These are phyloP conservation scores for Danio choprae DNA, from an alignment of 2,797 vertebrate species.

Conservation along the genomic window DNA sequence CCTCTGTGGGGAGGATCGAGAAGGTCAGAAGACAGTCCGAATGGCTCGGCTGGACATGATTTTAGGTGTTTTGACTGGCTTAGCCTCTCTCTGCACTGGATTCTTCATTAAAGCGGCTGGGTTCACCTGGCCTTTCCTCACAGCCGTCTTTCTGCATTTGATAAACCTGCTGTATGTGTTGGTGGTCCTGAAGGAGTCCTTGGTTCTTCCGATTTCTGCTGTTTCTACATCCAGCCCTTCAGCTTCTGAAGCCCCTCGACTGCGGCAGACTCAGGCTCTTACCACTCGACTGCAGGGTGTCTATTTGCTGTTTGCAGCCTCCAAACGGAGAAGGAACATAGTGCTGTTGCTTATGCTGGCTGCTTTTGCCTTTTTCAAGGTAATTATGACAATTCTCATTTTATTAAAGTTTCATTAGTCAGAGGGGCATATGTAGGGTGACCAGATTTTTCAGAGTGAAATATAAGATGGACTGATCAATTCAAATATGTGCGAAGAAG, in stretches of 20 bases:
- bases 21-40: slow-evolving; percentile 77
- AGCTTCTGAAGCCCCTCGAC: slow-evolving; percentile 37
- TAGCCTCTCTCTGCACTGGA: slow-evolving; percentile 81
- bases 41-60: slow-evolving; percentile 83
- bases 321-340: slow-evolving; percentile 68
- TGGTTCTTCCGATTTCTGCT: slow-evolving; percentile 49
- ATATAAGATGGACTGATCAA: no score
- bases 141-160: slow-evolving; percentile 66
- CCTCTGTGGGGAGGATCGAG: slow-evolving; percentile 71
- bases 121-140: slow-evolving; percentile 81
- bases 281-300: slow-evolving; percentile 75
- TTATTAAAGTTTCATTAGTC: not conserved
- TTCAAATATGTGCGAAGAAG: no score
- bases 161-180: slow-evolving; percentile 79
- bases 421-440: not conserved
- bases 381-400: slow-evolving; percentile 18
- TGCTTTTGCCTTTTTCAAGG: slow-evolving; percentile 76
- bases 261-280: slow-evolving; percentile 58
- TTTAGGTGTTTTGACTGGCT: slow-evolving; percentile 78
- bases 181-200: slow-evolving; percentile 76
- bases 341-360: slow-evolving; percentile 76
- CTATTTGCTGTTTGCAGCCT: slow-evolving; percentile 78
- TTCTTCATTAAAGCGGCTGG: slow-evolving; percentile 80
- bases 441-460: not conserved
- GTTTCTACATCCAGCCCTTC: slow-evolving; percentile 17